phyloP scores from a whole-genome alignment of 2,888 invertebrate genomes.

The Idaea straminata region DNA sequence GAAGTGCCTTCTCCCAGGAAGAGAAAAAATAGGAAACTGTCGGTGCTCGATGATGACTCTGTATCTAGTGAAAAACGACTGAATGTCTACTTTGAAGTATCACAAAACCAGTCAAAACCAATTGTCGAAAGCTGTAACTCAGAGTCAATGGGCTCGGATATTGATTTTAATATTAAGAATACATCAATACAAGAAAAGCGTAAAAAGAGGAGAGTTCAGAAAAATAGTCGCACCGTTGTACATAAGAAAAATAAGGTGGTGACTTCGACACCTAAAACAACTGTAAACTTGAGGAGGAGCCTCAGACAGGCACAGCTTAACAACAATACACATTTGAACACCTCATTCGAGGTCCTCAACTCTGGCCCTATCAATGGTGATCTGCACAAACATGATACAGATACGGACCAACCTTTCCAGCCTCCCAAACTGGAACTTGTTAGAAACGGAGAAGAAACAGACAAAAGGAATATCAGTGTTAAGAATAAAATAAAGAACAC shows the following conservation, averaged over 20 bases:
- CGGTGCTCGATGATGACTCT: conserved; percentile 57
- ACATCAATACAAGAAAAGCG: conserved; percentile 48
- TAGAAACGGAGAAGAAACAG: conserved; percentile 32
- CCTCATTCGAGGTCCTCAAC: conserved; percentile 53
- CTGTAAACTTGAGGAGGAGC: conserved; percentile 53
- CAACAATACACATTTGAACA: conserved; percentile 50
- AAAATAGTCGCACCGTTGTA: conserved; percentile 38
- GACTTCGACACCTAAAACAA: conserved; percentile 62
- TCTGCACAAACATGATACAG: conserved; percentile 31
- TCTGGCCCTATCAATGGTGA: conserved; percentile 40
- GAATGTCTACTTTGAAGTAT: conserved; percentile 60
- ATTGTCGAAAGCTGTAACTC: conserved; percentile 48
- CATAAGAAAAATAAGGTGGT: conserved; percentile 59
- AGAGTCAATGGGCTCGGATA: conserved; percentile 51
- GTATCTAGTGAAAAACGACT: conserved; percentile 49
- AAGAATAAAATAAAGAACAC: conserved; percentile 18
- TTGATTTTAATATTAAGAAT: conserved; percentile 65
- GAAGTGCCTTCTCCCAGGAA: conserved; percentile 50
- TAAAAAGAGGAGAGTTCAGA: conserved; percentile 49
- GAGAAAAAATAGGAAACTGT: conserved; percentile 61
- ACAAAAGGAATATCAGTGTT: conserved; percentile 31
- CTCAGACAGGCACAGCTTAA: conserved; percentile 53
- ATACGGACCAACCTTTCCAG: conserved; percentile 30
- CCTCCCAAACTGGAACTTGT: conserved; percentile 29
- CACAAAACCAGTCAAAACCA: conserved; percentile 43